Conservation (phyloP, 2,797 vertebrate genomes). For the Enteromius argenteus region DNA sequence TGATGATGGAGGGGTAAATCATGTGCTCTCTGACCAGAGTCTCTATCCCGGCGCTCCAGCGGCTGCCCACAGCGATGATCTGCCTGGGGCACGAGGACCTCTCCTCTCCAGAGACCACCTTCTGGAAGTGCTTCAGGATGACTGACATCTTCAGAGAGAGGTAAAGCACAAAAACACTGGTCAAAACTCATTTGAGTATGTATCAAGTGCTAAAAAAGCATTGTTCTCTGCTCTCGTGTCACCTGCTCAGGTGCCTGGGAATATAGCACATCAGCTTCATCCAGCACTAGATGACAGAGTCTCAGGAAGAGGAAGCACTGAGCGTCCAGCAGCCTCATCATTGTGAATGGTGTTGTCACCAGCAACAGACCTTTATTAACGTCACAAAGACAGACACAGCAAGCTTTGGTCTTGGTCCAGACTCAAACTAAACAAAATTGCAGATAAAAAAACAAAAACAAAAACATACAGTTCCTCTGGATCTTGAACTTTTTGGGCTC, state of each 20-base stretch:
- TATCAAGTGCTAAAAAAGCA: background rate
- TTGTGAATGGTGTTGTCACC: slow-evolving; percentile 86
- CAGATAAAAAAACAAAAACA: slow-evolving; percentile 73
- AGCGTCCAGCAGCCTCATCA: slow-evolving; percentile 82
- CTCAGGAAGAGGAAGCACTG: slow-evolving; percentile 82
- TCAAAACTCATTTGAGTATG: background rate
- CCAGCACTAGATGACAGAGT: slow-evolving; percentile 87
- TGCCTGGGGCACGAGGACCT: slow-evolving; percentile 75
- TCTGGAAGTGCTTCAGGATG: slow-evolving; percentile 86
- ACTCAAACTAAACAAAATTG: background rate
- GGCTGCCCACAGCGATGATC: slow-evolving; percentile 82
- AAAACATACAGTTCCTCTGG: slow-evolving; percentile 83
- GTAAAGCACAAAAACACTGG: background rate
- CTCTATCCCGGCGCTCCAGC: slow-evolving; percentile 81
- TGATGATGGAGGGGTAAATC: slow-evolving; percentile 81
- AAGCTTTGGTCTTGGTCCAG: background rate
- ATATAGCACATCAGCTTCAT: slow-evolving; percentile 84
- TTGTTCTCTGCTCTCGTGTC: background rate
- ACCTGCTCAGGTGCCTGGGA: slow-evolving; percentile 83
- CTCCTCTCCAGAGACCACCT: slow-evolving; percentile 69
- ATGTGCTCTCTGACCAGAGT: slow-evolving; percentile 80
- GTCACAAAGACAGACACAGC: slow-evolving; percentile 50
- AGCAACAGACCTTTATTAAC: slow-evolving; percentile 81
- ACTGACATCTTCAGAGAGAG: slow-evolving; percentile 76
- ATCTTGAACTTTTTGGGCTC: slow-evolving; percentile 81